A percentile compares a stretch with the other conserved stretches of the same genome.
Conservation (phyloP, 2,888 invertebrate genomes). For the Cheilosia scutellata region DNA sequence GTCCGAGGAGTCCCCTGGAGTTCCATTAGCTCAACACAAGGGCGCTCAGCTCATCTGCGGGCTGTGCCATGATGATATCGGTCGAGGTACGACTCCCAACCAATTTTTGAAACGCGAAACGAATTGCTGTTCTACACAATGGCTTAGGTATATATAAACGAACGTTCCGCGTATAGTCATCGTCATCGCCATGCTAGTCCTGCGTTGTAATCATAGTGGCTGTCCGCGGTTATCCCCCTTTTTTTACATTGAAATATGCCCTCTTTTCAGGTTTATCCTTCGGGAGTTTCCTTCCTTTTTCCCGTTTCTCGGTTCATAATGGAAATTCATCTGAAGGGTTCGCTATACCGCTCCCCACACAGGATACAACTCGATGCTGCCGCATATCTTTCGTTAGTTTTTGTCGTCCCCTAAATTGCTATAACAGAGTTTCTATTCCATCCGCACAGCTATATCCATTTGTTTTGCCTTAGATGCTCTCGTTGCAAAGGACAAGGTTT, state of each 20-base stretch:
- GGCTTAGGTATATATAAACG: not conserved
- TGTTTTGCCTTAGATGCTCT: conserved; percentile 8
- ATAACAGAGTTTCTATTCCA: conserved; percentile 37
- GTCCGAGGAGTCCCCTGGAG: conserved; percentile 5
- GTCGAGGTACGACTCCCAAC: conserved; percentile 37
- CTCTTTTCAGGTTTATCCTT: conserved; percentile 68
- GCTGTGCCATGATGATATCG: not conserved
- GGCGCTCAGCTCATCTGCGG: conserved; percentile 1
- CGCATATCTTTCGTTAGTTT: conserved; percentile 13
- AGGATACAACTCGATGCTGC: not conserved
- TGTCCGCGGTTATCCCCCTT: conserved; percentile 64
- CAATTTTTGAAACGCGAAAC: conserved; percentile 61
- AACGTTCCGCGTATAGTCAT: conserved; percentile 50
- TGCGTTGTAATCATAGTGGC: conserved; percentile 45
- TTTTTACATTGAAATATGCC: conserved; percentile 61
- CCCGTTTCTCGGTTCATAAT: conserved; percentile 35
- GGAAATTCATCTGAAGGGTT: conserved; percentile 63
- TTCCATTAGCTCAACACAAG: not conserved
- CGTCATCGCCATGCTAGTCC: conserved; percentile 16
- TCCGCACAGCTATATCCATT: conserved; percentile 2
- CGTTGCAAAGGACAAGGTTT: conserved; percentile 62
- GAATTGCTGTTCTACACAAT: conserved; percentile 51
- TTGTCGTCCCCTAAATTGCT: conserved; percentile 67
- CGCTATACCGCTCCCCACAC: conserved; percentile 8
- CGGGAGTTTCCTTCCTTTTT: conserved; percentile 46